Percentiles rank a stretch among this genome's conserved stretches.
These are phyloP conservation scores for Ctenochaetus hawaiiensis DNA, from an alignment of 2,797 vertebrate genomes.

Conservation along the genomic window DNA sequence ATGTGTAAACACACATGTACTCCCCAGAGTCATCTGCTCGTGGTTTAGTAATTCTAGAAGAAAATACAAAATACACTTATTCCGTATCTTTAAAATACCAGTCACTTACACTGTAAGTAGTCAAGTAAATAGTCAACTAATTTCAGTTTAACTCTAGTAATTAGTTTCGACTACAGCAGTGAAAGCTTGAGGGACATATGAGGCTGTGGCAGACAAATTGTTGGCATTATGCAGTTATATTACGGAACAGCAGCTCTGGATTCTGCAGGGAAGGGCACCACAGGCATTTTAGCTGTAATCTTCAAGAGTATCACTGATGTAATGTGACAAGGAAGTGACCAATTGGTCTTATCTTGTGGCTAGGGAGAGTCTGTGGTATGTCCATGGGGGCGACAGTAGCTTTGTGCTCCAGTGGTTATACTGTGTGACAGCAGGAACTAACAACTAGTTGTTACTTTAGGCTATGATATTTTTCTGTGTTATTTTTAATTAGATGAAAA, in stretches of 20 bases:
- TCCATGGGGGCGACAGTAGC: constrained; percentile 66
- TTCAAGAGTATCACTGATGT: constrained; percentile 72
- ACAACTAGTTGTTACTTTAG: constrained; percentile 54
- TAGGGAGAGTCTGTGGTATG: constrained; percentile 73
- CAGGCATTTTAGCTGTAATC: constrained; percentile 76
- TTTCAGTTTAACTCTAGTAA: constrained; percentile 52
- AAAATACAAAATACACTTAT: constrained; percentile 52
- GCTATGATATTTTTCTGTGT: background rate
- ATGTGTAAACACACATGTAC: constrained; percentile 97
- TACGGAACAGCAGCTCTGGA: constrained; percentile 53
- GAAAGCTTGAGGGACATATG: constrained; percentile 32
- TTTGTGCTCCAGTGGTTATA: constrained; percentile 64
- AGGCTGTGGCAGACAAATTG: constrained; percentile 40
- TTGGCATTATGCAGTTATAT: constrained; percentile 62
- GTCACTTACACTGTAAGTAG: constrained; percentile 23
- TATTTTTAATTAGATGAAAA: constrained; percentile 12
- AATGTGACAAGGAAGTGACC: constrained; percentile 85
- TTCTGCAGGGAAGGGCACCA: constrained; percentile 66
- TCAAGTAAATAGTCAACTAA: constrained; percentile 38
- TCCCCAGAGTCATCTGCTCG: constrained; percentile 95
- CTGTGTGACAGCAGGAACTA: constrained; percentile 64
- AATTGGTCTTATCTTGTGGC: constrained; percentile 78
- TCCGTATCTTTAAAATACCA: constrained; percentile 22
- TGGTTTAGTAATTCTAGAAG: constrained; percentile 91
- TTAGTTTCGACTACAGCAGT: constrained; percentile 55